Conservation (phyloP, 2,113 vertebrate species). For the Recurvirostra avosetta region DNA sequence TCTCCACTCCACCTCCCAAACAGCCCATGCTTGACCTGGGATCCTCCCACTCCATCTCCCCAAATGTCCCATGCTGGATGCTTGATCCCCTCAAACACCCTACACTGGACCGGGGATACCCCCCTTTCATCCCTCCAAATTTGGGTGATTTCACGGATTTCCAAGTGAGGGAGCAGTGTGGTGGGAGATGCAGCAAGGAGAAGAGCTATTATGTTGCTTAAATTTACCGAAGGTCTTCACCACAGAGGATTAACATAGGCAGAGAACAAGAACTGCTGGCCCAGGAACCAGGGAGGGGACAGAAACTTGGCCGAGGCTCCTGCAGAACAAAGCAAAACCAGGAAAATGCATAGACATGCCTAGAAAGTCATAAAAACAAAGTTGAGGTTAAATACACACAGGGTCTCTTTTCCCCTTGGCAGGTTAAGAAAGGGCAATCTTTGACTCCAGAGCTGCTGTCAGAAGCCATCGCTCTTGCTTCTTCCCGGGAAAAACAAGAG, state of each 20-base stretch:
- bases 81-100: neutral
- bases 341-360: constrained; percentile 36
- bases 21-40: fast-evolving
- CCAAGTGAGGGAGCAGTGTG: fast-evolving
- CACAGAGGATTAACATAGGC: neutral
- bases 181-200: neutral
- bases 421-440: neutral
- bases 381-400: constrained; percentile 29
- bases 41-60: neutral
- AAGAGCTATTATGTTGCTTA: neutral
- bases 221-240: neutral
- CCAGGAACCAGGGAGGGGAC: neutral
- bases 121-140: neutral
- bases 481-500: neutral
- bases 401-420: neutral
- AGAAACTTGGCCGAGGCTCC: constrained; percentile 21
- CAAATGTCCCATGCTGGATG: neutral
- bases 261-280: neutral
- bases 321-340: neutral
- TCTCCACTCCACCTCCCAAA: neutral
- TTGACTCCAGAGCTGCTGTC: neutral
- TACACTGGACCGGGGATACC: neutral
- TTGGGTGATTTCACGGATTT: neutral
- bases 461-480: neutral
- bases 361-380: constrained; percentile 25